These are phyloP conservation scores for Theristicus caerulescens DNA, from an alignment of 2,113 vertebrate genomes.

Conservation along the genomic window DNA sequence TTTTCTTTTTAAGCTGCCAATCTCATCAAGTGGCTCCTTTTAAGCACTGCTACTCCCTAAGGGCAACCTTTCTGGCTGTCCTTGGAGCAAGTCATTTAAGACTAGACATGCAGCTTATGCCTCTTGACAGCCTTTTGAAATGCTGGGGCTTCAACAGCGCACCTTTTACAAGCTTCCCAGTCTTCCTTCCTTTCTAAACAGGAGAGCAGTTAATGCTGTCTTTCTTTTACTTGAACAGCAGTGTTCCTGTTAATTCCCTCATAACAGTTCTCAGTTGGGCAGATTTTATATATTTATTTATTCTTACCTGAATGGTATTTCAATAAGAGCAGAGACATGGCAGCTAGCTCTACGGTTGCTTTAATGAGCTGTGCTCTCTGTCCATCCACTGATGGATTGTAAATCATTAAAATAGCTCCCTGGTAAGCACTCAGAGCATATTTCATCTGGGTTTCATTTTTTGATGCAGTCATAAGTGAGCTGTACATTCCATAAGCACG, in stretches of 20 bases:
- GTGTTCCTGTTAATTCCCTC: neutral
- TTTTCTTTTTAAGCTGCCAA: conserved; percentile 39
- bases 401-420: conserved; percentile 52
- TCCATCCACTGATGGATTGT: neutral
- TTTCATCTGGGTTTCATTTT: conserved; percentile 46
- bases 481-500: neutral
- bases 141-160: neutral
- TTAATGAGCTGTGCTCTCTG: conserved; percentile 29
- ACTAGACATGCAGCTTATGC: neutral
- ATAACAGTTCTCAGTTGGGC: neutral
- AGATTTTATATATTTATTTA: neutral
- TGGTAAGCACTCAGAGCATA: neutral
- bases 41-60: neutral
- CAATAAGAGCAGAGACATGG: neutral
- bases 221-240: neutral
- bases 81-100: neutral
- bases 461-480: conserved; percentile 5
- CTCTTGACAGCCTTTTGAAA: neutral
- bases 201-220: neutral
- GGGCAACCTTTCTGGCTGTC: conserved; percentile 9
- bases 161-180: neutral
- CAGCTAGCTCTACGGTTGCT: neutral
- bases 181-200: neutral
- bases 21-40: conserved; percentile 25
- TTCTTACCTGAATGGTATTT: neutral